phyloP scores from a whole-genome alignment of 2,797 vertebrate species.

The Eulemur mongoz region DNA sequence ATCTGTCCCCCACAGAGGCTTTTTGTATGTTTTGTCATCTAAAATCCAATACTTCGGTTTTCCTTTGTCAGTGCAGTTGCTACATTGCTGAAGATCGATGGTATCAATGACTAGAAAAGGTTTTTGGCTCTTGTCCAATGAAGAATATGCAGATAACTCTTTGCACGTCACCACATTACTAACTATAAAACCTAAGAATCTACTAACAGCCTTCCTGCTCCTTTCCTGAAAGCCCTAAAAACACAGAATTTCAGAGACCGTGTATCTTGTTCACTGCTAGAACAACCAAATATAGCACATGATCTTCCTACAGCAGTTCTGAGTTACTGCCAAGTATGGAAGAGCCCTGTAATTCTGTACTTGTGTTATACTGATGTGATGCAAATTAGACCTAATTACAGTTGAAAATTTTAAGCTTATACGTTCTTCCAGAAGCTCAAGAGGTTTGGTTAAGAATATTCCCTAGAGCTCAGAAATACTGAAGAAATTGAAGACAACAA shows the following conservation, averaged over 20 bases:
- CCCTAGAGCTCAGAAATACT: slow-evolving; percentile 88
- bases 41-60: slow-evolving; percentile 89
- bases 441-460: slow-evolving; percentile 86
- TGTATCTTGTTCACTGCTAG: slow-evolving; percentile 88
- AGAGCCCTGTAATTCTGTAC: slow-evolving; percentile 90
- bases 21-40: slow-evolving; percentile 91
- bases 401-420: slow-evolving; percentile 91
- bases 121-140: slow-evolving; percentile 89
- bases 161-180: slow-evolving; percentile 91
- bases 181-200: slow-evolving; percentile 93
- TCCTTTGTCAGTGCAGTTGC: slow-evolving; percentile 92
- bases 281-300: slow-evolving; percentile 94
- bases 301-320: slow-evolving; percentile 95
- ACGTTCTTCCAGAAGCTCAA: slow-evolving; percentile 84
- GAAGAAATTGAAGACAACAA: slow-evolving; percentile 87
- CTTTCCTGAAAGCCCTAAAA: slow-evolving; percentile 93
- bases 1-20: slow-evolving; percentile 83
- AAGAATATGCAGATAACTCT: slow-evolving; percentile 89
- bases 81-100: slow-evolving; percentile 95
- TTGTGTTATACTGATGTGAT: slow-evolving; percentile 94
- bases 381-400: slow-evolving; percentile 89
- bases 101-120: slow-evolving; percentile 97
- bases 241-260: slow-evolving; percentile 84
- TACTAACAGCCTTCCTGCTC: slow-evolving; percentile 85
- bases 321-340: slow-evolving; percentile 93